Evolutionary conservation across 1,140 invertebrate species (phyloP).

Genomic region (Microvelia longipes): DNA sequence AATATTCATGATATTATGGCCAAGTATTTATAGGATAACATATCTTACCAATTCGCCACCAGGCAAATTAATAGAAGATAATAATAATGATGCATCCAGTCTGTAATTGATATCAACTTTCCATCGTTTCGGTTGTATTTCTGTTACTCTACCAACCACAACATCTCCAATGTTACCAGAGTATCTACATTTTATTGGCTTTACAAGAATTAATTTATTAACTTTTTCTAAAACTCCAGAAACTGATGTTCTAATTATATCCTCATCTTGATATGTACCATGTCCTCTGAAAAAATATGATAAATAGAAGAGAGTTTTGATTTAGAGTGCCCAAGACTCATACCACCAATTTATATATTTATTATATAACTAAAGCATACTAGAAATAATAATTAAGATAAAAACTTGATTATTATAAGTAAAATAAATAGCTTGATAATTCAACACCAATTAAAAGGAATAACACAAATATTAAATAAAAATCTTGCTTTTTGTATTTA

Average conservation of each 20-base stretch:
- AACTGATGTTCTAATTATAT: conserved; percentile 73
- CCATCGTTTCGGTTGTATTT: conserved; percentile 84
- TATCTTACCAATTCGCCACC: conserved; percentile 82
- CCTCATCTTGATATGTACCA: conserved; percentile 77
- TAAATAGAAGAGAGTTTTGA: too few relatives aligned
- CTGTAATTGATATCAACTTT: conserved; percentile 88
- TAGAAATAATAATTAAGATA: conserved; percentile 9
- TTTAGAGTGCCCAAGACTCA: conserved; percentile 11
- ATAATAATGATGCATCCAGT: conserved; percentile 69
- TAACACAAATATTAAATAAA: too few relatives aligned
- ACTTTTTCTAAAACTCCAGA: conserved; percentile 86
- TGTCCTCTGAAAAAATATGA: conserved; percentile 58
- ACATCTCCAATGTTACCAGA: conserved; percentile 95
- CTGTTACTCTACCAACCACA: conserved; percentile 81
- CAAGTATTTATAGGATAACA: too few relatives aligned
- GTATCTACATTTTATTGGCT: conserved; percentile 75
- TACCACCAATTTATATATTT: conserved; percentile 3
- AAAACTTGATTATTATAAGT: too few relatives aligned
- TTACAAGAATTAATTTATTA: conserved; percentile 84
- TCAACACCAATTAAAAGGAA: too few relatives aligned
- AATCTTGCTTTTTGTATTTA: too few relatives aligned
- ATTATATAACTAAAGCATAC: conserved; percentile 10
- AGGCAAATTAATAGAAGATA: conserved; percentile 92
- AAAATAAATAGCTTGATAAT: too few relatives aligned
- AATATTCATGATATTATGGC: too few relatives aligned